These are phyloP conservation scores for Myrmophylax atrothorax DNA, from an alignment of 2,113 vertebrate species.

Conservation along the genomic window DNA sequence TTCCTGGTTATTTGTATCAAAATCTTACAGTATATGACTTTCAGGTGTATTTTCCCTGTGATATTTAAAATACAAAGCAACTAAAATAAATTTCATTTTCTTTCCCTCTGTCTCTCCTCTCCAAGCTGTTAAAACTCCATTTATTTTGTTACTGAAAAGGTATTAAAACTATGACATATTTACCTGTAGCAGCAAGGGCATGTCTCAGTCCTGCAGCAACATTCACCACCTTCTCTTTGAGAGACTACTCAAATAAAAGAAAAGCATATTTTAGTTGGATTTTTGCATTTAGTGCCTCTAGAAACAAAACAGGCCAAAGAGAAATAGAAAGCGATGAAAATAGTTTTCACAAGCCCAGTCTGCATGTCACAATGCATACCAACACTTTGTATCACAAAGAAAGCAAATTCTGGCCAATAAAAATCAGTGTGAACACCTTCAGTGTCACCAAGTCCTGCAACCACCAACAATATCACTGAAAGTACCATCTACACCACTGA, in stretches of 20 bases:
- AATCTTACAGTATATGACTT: neutral
- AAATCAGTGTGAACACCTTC: neutral
- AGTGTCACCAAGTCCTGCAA: neutral
- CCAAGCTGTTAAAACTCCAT: neutral
- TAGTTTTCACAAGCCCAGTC: neutral
- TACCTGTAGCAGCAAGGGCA: conserved; percentile 86
- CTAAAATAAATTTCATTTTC: neutral
- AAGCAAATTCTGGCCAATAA: neutral
- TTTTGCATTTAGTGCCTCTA: neutral
- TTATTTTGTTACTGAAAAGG: neutral
- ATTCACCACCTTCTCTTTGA: conserved; percentile 78
- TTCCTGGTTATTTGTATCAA: neutral
- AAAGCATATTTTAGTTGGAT: neutral
- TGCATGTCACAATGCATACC: neutral
- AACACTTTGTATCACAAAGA: neutral
- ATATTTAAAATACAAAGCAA: neutral
- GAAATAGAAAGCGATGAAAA: neutral
- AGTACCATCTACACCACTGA: neutral
- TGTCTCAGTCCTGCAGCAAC: conserved; percentile 92
- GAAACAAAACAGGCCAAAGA: neutral
- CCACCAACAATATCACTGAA: neutral
- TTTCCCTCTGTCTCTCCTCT: neutral
- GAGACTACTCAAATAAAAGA: conserved; percentile 68
- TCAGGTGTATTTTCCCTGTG: neutral
- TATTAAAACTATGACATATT: neutral